Percentiles rank a stretch among this genome's conserved stretches.
Evolutionary conservation across 2,113 vertebrate species (phyloP).

Genomic region (Tragelaphus buxtoni): DNA sequence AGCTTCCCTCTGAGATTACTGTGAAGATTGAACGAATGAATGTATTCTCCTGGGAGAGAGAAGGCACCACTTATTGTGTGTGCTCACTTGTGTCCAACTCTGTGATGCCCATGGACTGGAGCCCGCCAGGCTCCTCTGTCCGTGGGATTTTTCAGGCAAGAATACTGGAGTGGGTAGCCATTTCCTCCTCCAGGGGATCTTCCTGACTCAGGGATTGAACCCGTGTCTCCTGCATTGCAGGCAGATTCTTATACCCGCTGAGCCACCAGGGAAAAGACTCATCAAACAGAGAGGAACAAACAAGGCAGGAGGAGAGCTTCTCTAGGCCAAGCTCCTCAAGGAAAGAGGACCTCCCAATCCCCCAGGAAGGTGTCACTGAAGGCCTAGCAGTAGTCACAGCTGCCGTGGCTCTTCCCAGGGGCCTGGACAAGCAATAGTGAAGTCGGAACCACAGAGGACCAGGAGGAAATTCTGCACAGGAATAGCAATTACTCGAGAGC

Average conservation of each 20-base stretch:
- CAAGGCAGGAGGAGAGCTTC: neutral
- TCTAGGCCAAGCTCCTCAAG: neutral
- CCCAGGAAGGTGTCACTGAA: accelerated
- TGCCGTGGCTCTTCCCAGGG: neutral
- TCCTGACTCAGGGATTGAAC: neutral
- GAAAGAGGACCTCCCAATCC: too few relatives aligned
- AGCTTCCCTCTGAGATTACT: neutral
- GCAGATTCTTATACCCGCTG: neutral
- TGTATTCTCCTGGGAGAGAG: accelerated
- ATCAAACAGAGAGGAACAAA: neutral
- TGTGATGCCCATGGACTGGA: neutral
- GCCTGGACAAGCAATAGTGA: neutral
- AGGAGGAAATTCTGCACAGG: neutral
- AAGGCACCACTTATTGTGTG: accelerated
- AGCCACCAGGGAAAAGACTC: neutral
- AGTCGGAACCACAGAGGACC: neutral
- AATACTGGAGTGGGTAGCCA: neutral
- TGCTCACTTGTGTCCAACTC: neutral
- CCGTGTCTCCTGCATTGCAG: neutral
- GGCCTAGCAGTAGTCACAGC: neutral
- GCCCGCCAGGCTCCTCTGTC: neutral
- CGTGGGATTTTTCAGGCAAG: neutral
- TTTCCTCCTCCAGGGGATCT: neutral
- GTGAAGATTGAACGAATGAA: accelerated
- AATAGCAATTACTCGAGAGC: neutral